phyloP scores from a whole-genome alignment of 2,113 vertebrate genomes.

The Phycodurus eques region DNA sequence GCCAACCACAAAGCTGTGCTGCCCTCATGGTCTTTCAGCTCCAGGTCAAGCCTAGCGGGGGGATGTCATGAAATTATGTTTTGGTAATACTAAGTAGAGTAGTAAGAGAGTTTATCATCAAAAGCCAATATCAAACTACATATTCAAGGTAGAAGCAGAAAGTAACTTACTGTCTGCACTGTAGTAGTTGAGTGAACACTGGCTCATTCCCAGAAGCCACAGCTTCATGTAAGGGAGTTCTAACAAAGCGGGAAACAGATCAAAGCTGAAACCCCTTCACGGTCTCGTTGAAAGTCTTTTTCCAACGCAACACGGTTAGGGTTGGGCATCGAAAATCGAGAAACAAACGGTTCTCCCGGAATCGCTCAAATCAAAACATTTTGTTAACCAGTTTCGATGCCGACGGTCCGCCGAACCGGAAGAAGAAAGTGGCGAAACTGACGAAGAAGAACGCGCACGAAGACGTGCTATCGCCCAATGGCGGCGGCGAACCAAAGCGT shows the following conservation, averaged over 20 bases:
- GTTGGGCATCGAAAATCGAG: too few species aligned
- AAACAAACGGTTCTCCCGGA: too few species aligned
- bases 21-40: conserved; percentile 93
- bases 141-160: neutral
- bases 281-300: neutral
- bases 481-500: too few species aligned
- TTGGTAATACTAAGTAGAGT: neutral
- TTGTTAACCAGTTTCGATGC: too few species aligned
- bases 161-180: conserved; percentile 92
- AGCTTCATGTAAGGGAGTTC: conserved; percentile 91
- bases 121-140: neutral
- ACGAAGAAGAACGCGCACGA: too few species aligned
- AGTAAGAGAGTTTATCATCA: neutral
- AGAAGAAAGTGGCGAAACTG: too few species aligned
- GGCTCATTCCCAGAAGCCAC: conserved; percentile 88
- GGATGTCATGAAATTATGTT: neutral
- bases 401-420: too few species aligned
- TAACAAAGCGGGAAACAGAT: conserved; percentile 46
- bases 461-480: too few species aligned
- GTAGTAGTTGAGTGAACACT: conserved; percentile 92
- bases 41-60: conserved; percentile 83
- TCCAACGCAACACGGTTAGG: too few species aligned
- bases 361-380: too few species aligned
- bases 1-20: conserved; percentile 97
- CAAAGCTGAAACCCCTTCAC: neutral